Conservation (phyloP, 2,113 vertebrate species). For the Zootoca vivipara region DNA sequence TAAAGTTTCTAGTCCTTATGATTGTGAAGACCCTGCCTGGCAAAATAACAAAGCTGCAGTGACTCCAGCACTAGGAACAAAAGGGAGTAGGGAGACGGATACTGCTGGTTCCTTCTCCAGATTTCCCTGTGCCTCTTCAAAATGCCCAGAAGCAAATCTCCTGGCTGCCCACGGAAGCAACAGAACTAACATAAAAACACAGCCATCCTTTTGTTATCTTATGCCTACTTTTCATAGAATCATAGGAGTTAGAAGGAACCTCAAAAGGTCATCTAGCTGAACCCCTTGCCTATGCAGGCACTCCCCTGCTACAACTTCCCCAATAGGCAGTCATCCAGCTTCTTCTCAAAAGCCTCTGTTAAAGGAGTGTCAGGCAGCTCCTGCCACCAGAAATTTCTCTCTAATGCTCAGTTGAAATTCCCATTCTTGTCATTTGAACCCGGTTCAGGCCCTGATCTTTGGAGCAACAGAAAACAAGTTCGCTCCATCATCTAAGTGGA, state of each 20-base stretch:
- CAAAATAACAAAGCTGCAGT: neutral
- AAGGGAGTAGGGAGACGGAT: neutral
- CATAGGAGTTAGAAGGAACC: neutral
- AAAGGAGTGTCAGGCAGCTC: neutral
- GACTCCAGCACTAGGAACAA: neutral
- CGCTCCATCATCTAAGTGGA: too few relatives aligned
- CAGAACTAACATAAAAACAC: neutral
- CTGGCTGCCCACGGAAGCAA: neutral
- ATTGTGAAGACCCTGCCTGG: neutral
- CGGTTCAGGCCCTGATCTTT: too few relatives aligned
- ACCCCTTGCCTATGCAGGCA: neutral
- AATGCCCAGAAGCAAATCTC: neutral
- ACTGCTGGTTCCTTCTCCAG: neutral
- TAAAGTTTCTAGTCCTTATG: neutral
- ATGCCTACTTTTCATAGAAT: neutral
- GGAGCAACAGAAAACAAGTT: too few relatives aligned
- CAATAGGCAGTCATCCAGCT: too few relatives aligned
- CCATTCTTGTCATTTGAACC: neutral
- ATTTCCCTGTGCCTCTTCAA: neutral
- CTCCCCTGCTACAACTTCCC: neutral
- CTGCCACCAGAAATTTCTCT: neutral
- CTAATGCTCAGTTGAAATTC: neutral
- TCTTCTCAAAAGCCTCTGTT: too few relatives aligned
- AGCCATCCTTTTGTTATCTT: neutral
- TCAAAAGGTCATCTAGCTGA: neutral